Conservation (phyloP, 2,797 vertebrate species). For the Macroramphosus scolopax region DNA sequence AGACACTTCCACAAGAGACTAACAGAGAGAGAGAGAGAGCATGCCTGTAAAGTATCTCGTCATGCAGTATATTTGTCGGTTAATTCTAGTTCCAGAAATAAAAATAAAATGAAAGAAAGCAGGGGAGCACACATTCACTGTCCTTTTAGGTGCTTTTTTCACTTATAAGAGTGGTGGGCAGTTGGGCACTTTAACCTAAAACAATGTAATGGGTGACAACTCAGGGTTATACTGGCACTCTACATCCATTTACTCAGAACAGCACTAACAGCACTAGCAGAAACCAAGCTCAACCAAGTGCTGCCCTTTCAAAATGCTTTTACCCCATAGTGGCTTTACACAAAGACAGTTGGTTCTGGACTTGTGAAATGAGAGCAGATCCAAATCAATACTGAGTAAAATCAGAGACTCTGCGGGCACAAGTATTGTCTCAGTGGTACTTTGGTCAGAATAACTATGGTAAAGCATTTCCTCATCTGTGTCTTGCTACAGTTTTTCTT, state of each 20-base stretch:
- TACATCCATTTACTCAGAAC: conserved; percentile 75
- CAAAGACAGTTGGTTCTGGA: conserved; percentile 48
- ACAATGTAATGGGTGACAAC: conserved; percentile 74
- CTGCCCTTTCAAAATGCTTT: conserved; percentile 70
- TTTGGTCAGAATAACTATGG: conserved; percentile 13
- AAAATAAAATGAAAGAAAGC: conserved; percentile 15
- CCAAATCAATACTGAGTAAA: conserved; percentile 58
- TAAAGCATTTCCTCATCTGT: too few relatives aligned
- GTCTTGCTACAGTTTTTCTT: too few relatives aligned
- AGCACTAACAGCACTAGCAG: conserved; percentile 60
- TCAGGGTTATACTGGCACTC: conserved; percentile 72
- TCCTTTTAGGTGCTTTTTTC: conserved; percentile 49
- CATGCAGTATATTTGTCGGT: background rate
- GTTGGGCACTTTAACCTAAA: conserved; percentile 76
- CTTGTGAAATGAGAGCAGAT: conserved; percentile 57
- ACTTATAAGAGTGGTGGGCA: conserved; percentile 66
- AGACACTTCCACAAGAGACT: background rate
- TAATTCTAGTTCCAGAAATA: conserved; percentile 21
- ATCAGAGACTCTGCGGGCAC: conserved; percentile 18
- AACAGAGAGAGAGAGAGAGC: background rate
- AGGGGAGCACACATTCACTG: conserved; percentile 23
- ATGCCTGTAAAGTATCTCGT: background rate
- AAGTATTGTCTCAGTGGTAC: conserved; percentile 17
- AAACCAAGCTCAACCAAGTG: conserved; percentile 58
- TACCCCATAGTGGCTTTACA: conserved; percentile 41